Conservation (phyloP, 2,797 vertebrate genomes). For the Anguilla pacifica region DNA sequence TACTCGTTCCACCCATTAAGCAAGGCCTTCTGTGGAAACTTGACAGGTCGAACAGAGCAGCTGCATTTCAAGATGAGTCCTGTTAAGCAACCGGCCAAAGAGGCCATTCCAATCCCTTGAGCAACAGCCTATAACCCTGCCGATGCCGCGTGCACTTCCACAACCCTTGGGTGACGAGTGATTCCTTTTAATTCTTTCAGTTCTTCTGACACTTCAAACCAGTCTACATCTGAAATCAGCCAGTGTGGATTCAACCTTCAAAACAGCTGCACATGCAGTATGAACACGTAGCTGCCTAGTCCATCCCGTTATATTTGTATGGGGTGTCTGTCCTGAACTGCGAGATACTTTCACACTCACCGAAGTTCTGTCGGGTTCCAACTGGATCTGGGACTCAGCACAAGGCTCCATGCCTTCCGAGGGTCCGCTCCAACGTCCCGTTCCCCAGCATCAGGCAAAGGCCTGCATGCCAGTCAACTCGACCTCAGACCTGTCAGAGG, state of each 20-base stretch:
- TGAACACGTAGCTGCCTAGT: background rate
- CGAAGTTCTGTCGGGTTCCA: slow-evolving; percentile 74
- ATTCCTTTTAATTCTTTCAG: background rate
- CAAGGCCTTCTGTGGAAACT: background rate
- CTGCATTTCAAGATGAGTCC: background rate
- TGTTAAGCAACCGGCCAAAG: background rate
- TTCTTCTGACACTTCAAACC: background rate
- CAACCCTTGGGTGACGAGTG: background rate
- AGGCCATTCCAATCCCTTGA: background rate
- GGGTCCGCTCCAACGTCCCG: slow-evolving; percentile 33
- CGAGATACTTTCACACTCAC: slow-evolving; percentile 59
- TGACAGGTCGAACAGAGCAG: background rate
- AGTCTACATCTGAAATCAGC: background rate
- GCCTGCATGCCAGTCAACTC: slow-evolving; percentile 63
- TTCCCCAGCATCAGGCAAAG: slow-evolving; percentile 55
- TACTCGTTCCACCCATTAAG: background rate
- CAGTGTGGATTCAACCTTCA: background rate
- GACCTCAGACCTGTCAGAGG: slow-evolving; percentile 28
- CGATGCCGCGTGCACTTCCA: background rate
- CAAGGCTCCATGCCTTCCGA: slow-evolving; percentile 73
- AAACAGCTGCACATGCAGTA: background rate
- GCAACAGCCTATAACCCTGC: background rate
- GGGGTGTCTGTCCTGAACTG: background rate
- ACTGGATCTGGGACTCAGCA: slow-evolving; percentile 73
- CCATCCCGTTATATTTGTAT: background rate